Percentiles rank a stretch among this genome's conserved stretches.
Evolutionary conservation across 1,140 invertebrate genomes (phyloP).

Genomic region (Aphelenchoides avenae): DNA sequence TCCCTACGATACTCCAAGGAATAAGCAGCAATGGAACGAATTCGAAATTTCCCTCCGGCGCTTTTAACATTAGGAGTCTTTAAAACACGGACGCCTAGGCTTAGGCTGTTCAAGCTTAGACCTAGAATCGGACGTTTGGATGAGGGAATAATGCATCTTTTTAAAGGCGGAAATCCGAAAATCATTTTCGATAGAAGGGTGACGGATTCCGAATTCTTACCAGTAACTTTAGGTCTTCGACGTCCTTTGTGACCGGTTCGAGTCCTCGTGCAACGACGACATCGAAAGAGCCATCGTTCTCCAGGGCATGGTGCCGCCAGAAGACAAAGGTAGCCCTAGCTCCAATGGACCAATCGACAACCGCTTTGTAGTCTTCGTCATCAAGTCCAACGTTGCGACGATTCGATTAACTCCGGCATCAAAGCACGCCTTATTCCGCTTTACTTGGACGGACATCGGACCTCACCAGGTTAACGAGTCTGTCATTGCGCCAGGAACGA

Average conservation of each 20-base stretch:
- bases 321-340: not conserved
- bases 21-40: too few species aligned
- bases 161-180: too few species aligned
- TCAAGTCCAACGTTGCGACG: conserved; percentile 22
- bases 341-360: not conserved
- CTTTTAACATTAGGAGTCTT: too few species aligned
- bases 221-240: conserved; percentile 3
- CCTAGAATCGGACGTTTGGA: too few species aligned
- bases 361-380: conserved; percentile 15
- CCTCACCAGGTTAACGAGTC: conserved; percentile 12
- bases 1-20: not conserved
- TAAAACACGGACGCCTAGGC: too few species aligned
- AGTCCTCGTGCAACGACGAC: not conserved
- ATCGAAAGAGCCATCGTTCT: not conserved
- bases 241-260: not conserved
- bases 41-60: too few species aligned
- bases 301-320: not conserved
- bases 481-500: not conserved
- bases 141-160: too few species aligned
- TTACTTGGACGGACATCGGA: conserved; percentile 25
- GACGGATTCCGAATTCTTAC: too few species aligned
- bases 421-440: conserved; percentile 5
- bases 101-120: too few species aligned
- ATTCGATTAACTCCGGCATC: conserved; percentile 7
- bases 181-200: too few species aligned